Evolutionary conservation across 1,140 invertebrate genomes (phyloP).

Genomic region (Pararge aegeria): DNA sequence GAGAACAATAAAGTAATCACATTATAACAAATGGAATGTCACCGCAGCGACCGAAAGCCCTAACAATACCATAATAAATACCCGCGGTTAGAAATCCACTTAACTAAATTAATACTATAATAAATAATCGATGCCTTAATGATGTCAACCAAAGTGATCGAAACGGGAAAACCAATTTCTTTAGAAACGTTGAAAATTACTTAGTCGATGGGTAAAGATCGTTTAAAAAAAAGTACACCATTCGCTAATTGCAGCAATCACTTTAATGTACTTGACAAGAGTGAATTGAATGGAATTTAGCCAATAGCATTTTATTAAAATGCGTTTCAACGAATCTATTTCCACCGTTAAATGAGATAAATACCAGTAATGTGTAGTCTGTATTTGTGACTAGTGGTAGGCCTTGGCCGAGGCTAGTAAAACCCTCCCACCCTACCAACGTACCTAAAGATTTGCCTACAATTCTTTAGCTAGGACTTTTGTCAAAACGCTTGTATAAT

Average conservation of each 20-base stretch:
- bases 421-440: too few species aligned
- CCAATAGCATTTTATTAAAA: conserved; percentile 27
- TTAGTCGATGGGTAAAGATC: not conserved
- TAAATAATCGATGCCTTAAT: conserved; percentile 40
- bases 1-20: conserved; percentile 33
- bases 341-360: too few species aligned
- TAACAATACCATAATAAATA: conserved; percentile 52
- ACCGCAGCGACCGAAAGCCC: conserved; percentile 34
- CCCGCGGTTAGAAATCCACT: conserved; percentile 59
- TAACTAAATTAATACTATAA: conserved; percentile 58
- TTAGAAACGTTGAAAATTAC: conserved; percentile 38
- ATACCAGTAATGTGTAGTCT: too few species aligned
- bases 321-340: too few species aligned
- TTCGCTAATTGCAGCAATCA: conserved; percentile 76
- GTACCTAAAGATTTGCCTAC: too few species aligned
- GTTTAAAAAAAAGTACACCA: conserved; percentile 68
- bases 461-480: too few species aligned
- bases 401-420: too few species aligned
- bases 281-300: conserved; percentile 51
- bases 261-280: conserved; percentile 73
- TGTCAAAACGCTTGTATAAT: too few species aligned
- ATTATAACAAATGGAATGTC: conserved; percentile 40
- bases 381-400: too few species aligned
- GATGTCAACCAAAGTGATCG: conserved; percentile 54
- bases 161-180: conserved; percentile 65